phyloP scores from a whole-genome alignment of 2,797 vertebrate genomes.

The Ctenopoma multispine region DNA sequence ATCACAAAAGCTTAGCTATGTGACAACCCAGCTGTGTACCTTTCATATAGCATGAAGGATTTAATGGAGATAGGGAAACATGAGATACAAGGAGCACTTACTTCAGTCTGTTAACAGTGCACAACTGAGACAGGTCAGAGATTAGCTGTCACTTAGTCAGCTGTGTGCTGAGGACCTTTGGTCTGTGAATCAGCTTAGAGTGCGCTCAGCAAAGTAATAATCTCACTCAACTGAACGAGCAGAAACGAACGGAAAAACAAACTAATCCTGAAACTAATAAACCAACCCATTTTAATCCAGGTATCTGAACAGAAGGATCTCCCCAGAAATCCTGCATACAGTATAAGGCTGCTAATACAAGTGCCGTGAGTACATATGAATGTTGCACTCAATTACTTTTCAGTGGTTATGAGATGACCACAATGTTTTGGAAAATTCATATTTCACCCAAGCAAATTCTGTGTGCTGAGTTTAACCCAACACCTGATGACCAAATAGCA shows the following conservation, averaged over 20 bases:
- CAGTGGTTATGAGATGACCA: background rate
- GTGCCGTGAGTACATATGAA: background rate
- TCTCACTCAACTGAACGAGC: slow-evolving; percentile 25
- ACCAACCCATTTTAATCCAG: slow-evolving; percentile 13
- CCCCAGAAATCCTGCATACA: background rate
- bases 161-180: slow-evolving; percentile 72
- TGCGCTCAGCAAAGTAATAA: slow-evolving; percentile 44
- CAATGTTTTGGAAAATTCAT: slow-evolving; percentile 13
- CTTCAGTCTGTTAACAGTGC: slow-evolving; percentile 35
- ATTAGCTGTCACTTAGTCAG: slow-evolving; percentile 73
- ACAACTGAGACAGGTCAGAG: slow-evolving; percentile 58
- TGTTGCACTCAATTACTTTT: background rate
- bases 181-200: slow-evolving; percentile 71
- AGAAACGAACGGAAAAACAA: slow-evolving; percentile 29
- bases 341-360: background rate
- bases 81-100: slow-evolving; percentile 20
- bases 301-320: background rate
- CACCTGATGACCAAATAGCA: background rate
- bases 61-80: slow-evolving; percentile 23
- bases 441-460: background rate
- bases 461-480: background rate
- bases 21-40: slow-evolving; percentile 34
- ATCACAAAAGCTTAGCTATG: background rate
- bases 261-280: slow-evolving; percentile 30
- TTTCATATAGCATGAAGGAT: slow-evolving; percentile 15